Percentiles rank a stretch among this genome's conserved stretches.
These are phyloP conservation scores for Thryonomys swinderianus DNA, from an alignment of 2,113 vertebrate genomes.

Conservation along the genomic window DNA sequence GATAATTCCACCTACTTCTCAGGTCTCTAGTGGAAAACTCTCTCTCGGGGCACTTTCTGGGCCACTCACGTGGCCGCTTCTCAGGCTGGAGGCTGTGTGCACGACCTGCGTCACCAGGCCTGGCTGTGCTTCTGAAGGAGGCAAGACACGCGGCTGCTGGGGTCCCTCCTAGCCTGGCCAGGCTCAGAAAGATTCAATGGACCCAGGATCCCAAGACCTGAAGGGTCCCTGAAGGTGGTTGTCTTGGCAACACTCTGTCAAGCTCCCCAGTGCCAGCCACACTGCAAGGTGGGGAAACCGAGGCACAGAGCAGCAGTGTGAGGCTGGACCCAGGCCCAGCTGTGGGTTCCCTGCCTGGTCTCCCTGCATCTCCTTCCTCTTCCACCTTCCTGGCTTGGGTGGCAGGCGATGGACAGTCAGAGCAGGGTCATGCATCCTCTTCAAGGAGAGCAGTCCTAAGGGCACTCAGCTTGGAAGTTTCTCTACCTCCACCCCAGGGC, in stretches of 20 bases:
- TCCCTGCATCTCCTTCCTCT: too few species aligned
- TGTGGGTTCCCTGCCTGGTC: too few species aligned
- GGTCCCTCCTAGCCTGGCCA: rapidly evolving
- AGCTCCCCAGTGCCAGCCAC: not conserved
- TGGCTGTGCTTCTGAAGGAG: not conserved
- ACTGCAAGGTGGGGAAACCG: not conserved
- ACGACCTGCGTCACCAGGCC: not conserved
- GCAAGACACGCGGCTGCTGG: not conserved
- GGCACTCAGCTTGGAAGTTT: not conserved
- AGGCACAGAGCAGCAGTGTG: not conserved
- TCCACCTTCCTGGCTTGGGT: rapidly evolving
- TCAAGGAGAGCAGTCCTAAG: not conserved
- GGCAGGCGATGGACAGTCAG: too few species aligned
- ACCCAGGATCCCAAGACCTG: rapidly evolving
- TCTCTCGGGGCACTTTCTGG: not conserved
- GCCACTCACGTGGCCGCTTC: not conserved
- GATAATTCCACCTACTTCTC: rapidly evolving
- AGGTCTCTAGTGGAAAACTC: not conserved
- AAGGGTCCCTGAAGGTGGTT: not conserved
- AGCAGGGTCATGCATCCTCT: not conserved
- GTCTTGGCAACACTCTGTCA: not conserved
- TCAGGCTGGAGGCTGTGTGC: not conserved
- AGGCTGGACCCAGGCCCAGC: not conserved
- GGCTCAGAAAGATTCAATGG: not conserved
- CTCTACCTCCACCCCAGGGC: not conserved